Conservation (phyloP, 2,797 vertebrate species). For the Phylloscopus collybita region DNA sequence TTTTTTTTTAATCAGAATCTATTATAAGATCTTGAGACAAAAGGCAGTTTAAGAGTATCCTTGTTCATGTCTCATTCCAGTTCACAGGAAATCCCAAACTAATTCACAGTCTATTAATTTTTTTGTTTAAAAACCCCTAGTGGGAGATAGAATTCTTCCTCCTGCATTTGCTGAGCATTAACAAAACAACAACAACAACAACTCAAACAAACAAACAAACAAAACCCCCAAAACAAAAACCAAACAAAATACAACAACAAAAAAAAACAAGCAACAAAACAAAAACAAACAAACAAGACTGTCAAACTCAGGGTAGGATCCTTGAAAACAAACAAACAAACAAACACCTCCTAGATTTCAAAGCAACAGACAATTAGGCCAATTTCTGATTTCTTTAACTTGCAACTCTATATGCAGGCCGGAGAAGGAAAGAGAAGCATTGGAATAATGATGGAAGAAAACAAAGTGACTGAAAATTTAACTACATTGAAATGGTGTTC, state of each 20-base stretch:
- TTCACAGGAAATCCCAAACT: neutral
- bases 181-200: no score
- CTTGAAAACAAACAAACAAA: neutral
- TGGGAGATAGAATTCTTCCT: neutral
- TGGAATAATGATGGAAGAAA: neutral
- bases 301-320: neutral
- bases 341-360: no score
- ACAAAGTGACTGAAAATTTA: neutral
- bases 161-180: no score
- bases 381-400: neutral
- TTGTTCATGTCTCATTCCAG: neutral
- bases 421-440: neutral
- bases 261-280: no score
- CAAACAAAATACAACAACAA: no score
- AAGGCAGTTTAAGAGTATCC: neutral
- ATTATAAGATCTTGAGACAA: neutral
- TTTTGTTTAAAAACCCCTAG: neutral
- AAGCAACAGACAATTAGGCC: neutral
- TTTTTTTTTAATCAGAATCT: neutral
- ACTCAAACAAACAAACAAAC: no score
- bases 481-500: neutral
- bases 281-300: no score
- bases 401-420: neutral
- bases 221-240: no score
- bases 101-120: neutral